Evolutionary conservation across 1,140 invertebrate species (phyloP).

Genomic region (Drosophila equinoxialis): DNA sequence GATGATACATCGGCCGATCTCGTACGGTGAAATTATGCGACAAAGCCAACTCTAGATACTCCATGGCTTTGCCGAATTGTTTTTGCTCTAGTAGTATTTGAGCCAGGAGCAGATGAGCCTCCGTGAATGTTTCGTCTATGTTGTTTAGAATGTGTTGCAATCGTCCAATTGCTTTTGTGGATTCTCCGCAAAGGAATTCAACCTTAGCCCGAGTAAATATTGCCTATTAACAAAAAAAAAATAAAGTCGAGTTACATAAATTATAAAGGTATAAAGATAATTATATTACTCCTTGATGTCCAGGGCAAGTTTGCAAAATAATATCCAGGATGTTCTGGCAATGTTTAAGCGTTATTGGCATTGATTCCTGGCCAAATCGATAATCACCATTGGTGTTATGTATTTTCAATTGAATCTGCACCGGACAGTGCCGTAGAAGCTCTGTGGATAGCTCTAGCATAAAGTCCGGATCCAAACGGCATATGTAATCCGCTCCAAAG

Average conservation of each 20-base stretch:
- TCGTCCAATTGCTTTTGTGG: conserved; percentile 86
- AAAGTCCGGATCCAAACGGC: conserved; percentile 92
- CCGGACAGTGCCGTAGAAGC: conserved; percentile 89
- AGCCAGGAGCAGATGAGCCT: conserved; percentile 94
- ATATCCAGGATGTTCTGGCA: conserved; percentile 89
- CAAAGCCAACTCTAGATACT: conserved; percentile 93
- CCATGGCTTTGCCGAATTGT: conserved; percentile 90
- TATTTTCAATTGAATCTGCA: conserved; percentile 84
- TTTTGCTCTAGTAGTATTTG: conserved; percentile 91
- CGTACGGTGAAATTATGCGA: conserved; percentile 96
- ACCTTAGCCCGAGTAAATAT: conserved; percentile 91
- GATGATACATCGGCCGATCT: conserved; percentile 95
- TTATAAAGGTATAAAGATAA: background rate
- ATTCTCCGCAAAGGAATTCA: conserved; percentile 91
- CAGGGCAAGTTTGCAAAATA: conserved; percentile 91
- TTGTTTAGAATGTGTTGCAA: conserved; percentile 90
- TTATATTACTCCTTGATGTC: conserved; percentile 83
- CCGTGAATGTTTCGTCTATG: conserved; percentile 90
- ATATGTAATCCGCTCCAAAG: conserved; percentile 90
- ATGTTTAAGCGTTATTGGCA: conserved; percentile 81
- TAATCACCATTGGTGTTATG: conserved; percentile 33
- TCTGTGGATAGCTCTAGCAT: conserved; percentile 91
- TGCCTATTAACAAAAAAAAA: conserved; percentile 82
- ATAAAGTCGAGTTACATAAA: background rate
- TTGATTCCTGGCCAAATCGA: conserved; percentile 72